Conservation (phyloP, 2,888 invertebrate genomes). For the Tubulanus polymorphus region DNA sequence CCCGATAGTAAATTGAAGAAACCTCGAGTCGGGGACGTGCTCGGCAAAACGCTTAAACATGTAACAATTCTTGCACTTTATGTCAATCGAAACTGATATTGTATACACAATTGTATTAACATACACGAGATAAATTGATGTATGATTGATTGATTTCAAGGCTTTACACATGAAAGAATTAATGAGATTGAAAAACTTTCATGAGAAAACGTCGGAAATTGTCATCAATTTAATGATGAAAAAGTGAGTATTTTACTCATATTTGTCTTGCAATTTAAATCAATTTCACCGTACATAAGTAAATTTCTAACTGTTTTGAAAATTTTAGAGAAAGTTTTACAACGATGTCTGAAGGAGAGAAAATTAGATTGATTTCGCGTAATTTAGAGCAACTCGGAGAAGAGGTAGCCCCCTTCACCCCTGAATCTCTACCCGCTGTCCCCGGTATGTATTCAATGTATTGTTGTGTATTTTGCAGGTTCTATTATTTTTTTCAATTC, state of each 20-base stretch:
- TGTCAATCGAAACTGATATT: background rate
- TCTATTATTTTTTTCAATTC: conserved; percentile 59
- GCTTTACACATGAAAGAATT: conserved; percentile 60
- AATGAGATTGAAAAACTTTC: conserved; percentile 58
- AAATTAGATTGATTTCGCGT: conserved; percentile 61
- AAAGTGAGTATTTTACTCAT: conserved; percentile 55
- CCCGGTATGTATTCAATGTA: background rate
- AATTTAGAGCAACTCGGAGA: conserved; percentile 64
- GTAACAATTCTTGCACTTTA: conserved; percentile 33
- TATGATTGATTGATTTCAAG: conserved; percentile 26
- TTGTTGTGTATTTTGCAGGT: conserved; percentile 31
- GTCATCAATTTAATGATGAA: conserved; percentile 59
- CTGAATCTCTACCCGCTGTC: background rate
- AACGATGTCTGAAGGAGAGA: conserved; percentile 61
- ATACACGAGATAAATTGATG: background rate
- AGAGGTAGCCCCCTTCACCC: conserved; percentile 53
- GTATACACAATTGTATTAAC: background rate
- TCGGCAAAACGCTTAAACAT: conserved; percentile 53
- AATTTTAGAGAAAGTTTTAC: conserved; percentile 60
- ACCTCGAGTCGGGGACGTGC: conserved; percentile 46
- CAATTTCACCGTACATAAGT: background rate
- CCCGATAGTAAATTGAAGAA: conserved; percentile 33
- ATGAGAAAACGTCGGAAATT: conserved; percentile 59
- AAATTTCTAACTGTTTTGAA: background rate
- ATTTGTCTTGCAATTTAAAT: background rate